Evolutionary conservation across 2,113 vertebrate genomes (phyloP), one percentile per base, ranked within the genome.

Genomic region (Hyperopisus bebe): DNA sequence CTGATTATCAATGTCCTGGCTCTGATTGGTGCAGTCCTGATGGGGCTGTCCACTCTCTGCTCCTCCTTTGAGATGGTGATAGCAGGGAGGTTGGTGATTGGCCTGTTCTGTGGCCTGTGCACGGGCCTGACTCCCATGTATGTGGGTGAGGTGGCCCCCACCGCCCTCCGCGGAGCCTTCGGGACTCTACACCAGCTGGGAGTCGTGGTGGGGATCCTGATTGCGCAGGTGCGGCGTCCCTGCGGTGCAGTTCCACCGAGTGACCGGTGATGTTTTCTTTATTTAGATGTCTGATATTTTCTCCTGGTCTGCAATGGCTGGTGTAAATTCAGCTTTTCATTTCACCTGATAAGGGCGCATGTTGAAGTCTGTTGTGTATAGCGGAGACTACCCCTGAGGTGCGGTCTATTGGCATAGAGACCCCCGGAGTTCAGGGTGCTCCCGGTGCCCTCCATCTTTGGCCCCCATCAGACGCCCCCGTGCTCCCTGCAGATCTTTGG

Each of bases 41-140:
- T 99, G 98, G 98, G 96, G 15, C 95, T 98, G 88, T 96, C 96
- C 31, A 97, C 97, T 92, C 21, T 95, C 11, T 96, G 96, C 6
- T 86, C 92, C 48, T 96, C 98, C 0, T 94, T 97, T 2, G 98
- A 98, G 93, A 99, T 99, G 98, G 92, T 99, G 90, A 97, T 99
- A 39, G 90, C 97, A 2, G 98, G 98, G 0, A 97, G 98, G 0
- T 93, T 99, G 39, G 0, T 99, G 84, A 98, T 98, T 1, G 98
- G 98, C 0, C 7, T 97, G 17, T 99, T 98, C 94, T 99, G 98
- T 0, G 98, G 98, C 0, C 97, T 99, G 7, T 97, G 97, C 90
- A 99, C 98, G 0, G 98, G 98, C 53, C 96, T 99, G 46, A 98
- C 98, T 9, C 98, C 98, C 88, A 98, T 99, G 97, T 99, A 99